A percentile compares a stretch with the other conserved stretches of the same genome.
phyloP scores from a whole-genome alignment of 2,113 vertebrate genomes.

The Dicerorhinus sumatrensis region DNA sequence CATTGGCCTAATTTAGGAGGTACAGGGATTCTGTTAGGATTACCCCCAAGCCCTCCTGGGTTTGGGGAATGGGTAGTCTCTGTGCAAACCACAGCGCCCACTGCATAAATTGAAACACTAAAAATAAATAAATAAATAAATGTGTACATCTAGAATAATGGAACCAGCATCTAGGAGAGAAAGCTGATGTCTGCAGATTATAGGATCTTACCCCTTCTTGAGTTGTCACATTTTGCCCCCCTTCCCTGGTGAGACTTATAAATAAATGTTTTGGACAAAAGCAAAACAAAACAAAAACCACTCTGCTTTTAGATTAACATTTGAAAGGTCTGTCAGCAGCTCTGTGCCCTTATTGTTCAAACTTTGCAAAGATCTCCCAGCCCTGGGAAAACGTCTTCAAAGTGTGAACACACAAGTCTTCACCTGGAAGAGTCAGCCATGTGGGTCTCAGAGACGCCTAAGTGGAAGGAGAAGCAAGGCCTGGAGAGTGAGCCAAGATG shows the following conservation, averaged over 20 bases:
- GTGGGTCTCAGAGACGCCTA: neutral
- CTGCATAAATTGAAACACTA: slow-evolving; percentile 39
- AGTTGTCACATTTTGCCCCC: neutral
- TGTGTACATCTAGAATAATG: slow-evolving; percentile 1
- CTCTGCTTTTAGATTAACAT: neutral
- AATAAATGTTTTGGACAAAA: slow-evolving; percentile 22
- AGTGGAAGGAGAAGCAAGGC: neutral
- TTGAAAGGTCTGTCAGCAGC: neutral
- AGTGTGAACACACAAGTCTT: neutral
- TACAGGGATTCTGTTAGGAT: slow-evolving; percentile 61
- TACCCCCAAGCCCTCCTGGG: slow-evolving; percentile 19
- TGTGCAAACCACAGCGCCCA: slow-evolving; percentile 62
- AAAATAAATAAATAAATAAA: neutral
- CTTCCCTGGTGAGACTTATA: neutral
- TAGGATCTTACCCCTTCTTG: neutral
- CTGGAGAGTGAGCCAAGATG: neutral
- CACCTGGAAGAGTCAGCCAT: neutral
- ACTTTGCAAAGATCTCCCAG: neutral
- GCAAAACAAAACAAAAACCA: neutral
- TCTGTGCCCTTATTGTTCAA: neutral
- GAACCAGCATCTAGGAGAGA: neutral
- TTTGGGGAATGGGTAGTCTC: slow-evolving; percentile 41
- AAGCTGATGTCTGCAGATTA: neutral
- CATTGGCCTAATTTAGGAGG: slow-evolving; percentile 69
- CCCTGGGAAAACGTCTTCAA: neutral